Evolutionary conservation across 2,888 invertebrate genomes (phyloP).

Genomic region (Galerucella calmariensis): DNA sequence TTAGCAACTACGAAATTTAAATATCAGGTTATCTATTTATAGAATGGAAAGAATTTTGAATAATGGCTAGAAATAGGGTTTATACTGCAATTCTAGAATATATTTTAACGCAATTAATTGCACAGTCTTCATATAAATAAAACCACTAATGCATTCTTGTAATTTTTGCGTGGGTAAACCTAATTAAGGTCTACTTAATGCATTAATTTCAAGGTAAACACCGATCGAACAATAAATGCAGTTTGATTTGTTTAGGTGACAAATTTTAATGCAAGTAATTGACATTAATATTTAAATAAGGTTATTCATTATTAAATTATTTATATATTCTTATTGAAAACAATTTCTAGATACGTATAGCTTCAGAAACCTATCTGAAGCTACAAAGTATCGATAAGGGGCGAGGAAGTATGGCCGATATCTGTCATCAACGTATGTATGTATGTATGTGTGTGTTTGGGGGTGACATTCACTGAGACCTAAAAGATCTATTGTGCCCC

Average conservation of each 20-base stretch:
- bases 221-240: background rate
- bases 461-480: too few relatives aligned
- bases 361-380: too few relatives aligned
- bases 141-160: background rate
- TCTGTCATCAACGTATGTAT: too few relatives aligned
- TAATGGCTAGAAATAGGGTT: background rate
- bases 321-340: too few relatives aligned
- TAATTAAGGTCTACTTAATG: constrained; percentile 3
- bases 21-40: background rate
- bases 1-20: too few relatives aligned
- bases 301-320: too few relatives aligned
- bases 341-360: too few relatives aligned
- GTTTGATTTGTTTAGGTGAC: constrained; percentile 7
- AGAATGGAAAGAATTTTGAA: background rate
- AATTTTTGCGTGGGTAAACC: constrained; percentile 12
- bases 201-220: constrained; percentile 13
- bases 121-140: background rate
- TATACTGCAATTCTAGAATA: background rate
- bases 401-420: too few relatives aligned
- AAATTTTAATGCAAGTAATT: background rate
- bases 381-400: too few relatives aligned
- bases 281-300: too few relatives aligned
- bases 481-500: too few relatives aligned
- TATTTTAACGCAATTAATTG: constrained; percentile 5
- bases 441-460: too few relatives aligned